phyloP scores from a whole-genome alignment of 2,113 vertebrate genomes.

The Pteronura brasiliensis region DNA sequence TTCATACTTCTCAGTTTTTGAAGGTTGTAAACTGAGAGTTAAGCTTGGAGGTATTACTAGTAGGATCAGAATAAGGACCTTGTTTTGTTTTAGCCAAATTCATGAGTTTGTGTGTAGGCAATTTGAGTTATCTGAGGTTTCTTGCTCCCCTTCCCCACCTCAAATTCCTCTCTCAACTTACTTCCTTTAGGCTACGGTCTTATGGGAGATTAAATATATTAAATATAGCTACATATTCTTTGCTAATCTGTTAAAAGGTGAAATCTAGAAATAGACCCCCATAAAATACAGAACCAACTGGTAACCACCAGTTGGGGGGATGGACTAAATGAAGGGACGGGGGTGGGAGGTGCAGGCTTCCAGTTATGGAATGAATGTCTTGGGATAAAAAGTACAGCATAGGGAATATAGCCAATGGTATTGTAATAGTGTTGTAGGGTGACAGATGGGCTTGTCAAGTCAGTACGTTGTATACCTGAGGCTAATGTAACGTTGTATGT shows the following conservation, averaged over 20 bases:
- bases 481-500: neutral
- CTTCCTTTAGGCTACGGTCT: neutral
- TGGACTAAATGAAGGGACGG: neutral
- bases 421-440: neutral
- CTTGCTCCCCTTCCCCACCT: neutral
- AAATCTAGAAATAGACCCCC: neutral
- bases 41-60: neutral
- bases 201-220: neutral
- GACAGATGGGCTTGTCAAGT: neutral
- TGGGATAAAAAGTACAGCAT: neutral
- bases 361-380: neutral
- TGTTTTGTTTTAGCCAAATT: neutral
- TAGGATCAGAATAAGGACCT: neutral
- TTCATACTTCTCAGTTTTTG: conserved; percentile 6
- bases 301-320: neutral
- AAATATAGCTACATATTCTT: neutral
- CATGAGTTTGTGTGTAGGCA: neutral
- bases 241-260: neutral
- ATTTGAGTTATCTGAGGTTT: neutral
- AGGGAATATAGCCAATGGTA: neutral
- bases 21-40: neutral
- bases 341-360: neutral
- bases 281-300: neutral
- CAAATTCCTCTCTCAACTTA: neutral
- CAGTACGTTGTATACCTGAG: neutral